Evolutionary conservation across 2,113 vertebrate genomes (phyloP), one percentile per base, ranked within the genome.

Genomic region (Pimephales promelas): DNA sequence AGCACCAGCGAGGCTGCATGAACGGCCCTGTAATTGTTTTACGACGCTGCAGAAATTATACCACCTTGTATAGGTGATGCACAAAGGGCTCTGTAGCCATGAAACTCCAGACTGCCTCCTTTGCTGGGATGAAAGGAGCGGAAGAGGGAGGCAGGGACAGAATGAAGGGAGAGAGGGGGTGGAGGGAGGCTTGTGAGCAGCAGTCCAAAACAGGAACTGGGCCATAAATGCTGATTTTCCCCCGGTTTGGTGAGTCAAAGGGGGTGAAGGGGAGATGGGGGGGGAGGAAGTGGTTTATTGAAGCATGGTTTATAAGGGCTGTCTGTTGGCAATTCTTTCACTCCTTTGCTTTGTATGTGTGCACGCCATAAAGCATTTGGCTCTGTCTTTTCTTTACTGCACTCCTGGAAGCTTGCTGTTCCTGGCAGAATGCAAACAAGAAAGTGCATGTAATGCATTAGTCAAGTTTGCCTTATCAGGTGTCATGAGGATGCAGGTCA

Each of bases 11-110:
- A 94, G 86, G 82, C 91, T 88, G 83, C 90, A 92, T 94, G 95
- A 96, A 93, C 93, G 94, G 90, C 86, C 90, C 77, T 83, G 86
- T 96, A 95, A 97, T 97, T 95, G 95, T 95, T 97, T 97, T 97
- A 96, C 93, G 92, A 90, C 93, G 94, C 92, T 89, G 92, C 91
- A 94, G 94, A 95, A 96, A 95, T 95, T 90, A 92, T 93, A 92
- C 94, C 94, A 96, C 90, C 94, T 95, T 95, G 91, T 95, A 94
- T 95, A 94, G 93, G 94, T 94, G 92, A 89, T 91, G 87, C 93
- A 96, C 93, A 96, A 93, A 95, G 93, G 93, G 83, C 87, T 79
- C 61, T 92, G 89, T 79, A 82, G 91, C 92, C 92, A 91, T 93
- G 93, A 95, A 94, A 93, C 95, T 94, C 95, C 94, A 94, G 91